Evolutionary conservation across 2,797 vertebrate genomes (phyloP).

Genomic region (Chloroceryle inda): DNA sequence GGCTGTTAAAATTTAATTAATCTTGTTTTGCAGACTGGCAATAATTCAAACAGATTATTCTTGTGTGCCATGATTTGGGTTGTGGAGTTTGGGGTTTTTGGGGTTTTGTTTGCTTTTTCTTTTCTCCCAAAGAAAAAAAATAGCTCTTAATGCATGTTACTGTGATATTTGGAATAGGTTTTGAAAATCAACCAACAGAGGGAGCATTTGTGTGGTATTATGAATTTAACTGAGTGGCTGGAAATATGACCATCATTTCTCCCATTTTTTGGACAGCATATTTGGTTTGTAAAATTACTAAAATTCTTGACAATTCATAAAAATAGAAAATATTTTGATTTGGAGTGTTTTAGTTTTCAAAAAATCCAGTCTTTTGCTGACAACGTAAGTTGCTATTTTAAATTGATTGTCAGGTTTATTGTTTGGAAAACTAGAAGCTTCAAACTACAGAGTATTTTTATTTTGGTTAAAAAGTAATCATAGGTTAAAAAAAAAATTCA

Average conservation of each 20-base stretch:
- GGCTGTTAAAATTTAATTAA: background rate
- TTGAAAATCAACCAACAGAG: slow-evolving; percentile 38
- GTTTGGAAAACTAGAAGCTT: background rate
- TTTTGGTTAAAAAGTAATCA: background rate
- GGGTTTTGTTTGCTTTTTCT: background rate
- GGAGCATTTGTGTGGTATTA: slow-evolving; percentile 7
- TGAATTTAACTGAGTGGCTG: background rate
- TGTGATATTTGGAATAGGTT: background rate
- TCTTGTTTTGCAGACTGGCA: background rate
- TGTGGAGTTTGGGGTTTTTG: fast-evolving
- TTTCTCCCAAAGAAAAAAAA: background rate
- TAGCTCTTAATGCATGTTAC: background rate
- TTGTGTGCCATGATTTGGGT: background rate
- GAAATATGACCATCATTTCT: background rate
- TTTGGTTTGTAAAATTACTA: slow-evolving; percentile 1
- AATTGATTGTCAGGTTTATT: background rate
- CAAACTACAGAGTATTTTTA: background rate
- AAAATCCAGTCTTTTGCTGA: background rate
- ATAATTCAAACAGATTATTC: background rate
- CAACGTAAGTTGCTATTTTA: background rate
- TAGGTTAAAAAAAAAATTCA: background rate
- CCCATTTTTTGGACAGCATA: background rate
- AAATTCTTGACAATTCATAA: background rate
- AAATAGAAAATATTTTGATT: slow-evolving; percentile 4
- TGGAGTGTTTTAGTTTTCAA: background rate